A percentile compares a stretch with the other conserved stretches of the same genome.
Evolutionary conservation across 2,797 vertebrate species (phyloP).

Genomic region (Peromyscus attwateri): DNA sequence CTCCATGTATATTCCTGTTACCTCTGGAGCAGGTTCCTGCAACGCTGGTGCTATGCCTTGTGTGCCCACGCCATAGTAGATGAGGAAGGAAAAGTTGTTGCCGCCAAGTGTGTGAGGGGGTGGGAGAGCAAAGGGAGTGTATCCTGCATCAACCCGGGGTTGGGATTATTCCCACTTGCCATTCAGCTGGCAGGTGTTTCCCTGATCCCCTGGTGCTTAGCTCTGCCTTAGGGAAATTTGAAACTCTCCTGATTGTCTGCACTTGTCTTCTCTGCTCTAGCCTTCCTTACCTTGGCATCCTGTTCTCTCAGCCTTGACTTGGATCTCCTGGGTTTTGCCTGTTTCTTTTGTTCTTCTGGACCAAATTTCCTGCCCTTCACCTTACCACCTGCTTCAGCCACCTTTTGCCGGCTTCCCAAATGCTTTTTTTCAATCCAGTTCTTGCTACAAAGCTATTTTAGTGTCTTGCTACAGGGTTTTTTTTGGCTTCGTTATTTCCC

Average conservation of each 20-base stretch:
- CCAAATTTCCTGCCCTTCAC: neutral
- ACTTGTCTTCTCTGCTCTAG: neutral
- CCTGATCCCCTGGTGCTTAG: neutral
- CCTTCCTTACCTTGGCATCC: neutral
- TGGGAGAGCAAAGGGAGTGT: accelerated
- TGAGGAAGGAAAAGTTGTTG: neutral
- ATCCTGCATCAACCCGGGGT: accelerated
- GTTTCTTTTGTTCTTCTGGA: neutral
- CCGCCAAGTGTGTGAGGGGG: neutral
- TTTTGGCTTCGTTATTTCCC: slow-evolving; percentile 27
- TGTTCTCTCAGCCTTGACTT: neutral
- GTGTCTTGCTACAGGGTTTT: neutral
- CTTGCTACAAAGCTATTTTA: slow-evolving; percentile 57
- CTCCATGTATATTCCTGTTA: neutral
- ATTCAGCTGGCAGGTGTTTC: neutral
- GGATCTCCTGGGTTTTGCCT: neutral
- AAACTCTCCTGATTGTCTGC: neutral
- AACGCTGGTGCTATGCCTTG: neutral
- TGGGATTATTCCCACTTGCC: neutral
- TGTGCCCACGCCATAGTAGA: neutral
- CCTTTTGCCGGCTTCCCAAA: neutral
- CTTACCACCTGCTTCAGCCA: neutral
- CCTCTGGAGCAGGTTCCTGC: neutral
- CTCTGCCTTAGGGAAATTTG: neutral
- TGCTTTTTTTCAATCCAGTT: neutral